A percentile compares a stretch with the other conserved stretches of the same genome.
Evolutionary conservation across 2,888 invertebrate species (phyloP).

Genomic region (Eugnorisma glareosa): DNA sequence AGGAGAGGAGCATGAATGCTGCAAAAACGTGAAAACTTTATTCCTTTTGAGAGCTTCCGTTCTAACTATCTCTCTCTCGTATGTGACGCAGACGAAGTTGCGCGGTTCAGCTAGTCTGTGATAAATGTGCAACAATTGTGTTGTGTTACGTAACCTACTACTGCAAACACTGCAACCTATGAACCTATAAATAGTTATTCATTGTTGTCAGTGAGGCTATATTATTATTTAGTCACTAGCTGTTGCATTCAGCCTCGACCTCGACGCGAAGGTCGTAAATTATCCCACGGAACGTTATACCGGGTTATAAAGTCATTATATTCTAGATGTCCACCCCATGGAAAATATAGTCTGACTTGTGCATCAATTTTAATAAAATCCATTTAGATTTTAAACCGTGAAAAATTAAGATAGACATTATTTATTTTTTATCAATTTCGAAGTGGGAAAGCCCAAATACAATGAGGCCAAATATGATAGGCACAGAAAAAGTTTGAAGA

Average conservation of each 20-base stretch:
- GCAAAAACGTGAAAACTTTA: too few relatives aligned
- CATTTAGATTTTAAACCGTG: background rate
- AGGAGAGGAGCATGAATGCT: too few relatives aligned
- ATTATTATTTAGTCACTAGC: background rate
- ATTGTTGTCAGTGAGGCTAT: background rate
- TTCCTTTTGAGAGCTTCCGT: too few relatives aligned
- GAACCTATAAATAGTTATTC: background rate
- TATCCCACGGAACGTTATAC: background rate
- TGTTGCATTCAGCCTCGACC: background rate
- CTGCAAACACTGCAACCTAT: background rate
- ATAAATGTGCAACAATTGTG: background rate
- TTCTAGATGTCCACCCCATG: background rate
- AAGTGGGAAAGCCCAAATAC: background rate
- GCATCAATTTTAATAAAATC: background rate
- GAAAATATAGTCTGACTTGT: background rate
- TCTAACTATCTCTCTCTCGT: too few relatives aligned
- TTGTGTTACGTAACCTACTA: background rate
- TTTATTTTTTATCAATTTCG: background rate
- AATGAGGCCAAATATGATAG: too few relatives aligned
- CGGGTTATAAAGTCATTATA: background rate
- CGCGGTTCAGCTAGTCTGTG: too few relatives aligned
- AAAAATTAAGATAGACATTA: background rate
- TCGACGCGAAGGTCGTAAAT: background rate
- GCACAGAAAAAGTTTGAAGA: background rate
- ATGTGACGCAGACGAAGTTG: too few relatives aligned